These are phyloP conservation scores for Plotosus lineatus DNA, from an alignment of 2,113 vertebrate species.

Conservation along the genomic window DNA sequence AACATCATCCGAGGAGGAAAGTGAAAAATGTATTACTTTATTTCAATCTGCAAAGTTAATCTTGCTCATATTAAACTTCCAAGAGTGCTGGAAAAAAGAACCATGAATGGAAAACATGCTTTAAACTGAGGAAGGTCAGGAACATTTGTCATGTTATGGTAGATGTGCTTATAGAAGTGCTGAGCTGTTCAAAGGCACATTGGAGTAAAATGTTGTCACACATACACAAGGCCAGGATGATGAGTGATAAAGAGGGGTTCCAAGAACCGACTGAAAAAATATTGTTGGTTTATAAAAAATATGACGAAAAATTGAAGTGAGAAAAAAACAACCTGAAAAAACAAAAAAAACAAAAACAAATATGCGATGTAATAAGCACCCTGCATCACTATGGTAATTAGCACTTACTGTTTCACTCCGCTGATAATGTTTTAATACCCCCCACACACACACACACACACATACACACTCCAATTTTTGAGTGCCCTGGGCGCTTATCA, in stretches of 20 bases:
- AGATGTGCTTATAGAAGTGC: conserved; percentile 6
- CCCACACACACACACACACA: no score
- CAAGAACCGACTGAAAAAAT: background rate
- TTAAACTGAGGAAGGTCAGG: background rate
- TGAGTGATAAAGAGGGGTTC: background rate
- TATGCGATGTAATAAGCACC: no score
- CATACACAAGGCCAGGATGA: conserved; percentile 6
- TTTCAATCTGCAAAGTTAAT: background rate
- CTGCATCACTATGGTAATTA: no score
- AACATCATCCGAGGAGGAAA: background rate
- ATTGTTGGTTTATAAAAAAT: background rate
- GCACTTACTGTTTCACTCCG: no score
- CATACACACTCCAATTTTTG: no score
- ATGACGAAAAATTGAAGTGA: background rate
- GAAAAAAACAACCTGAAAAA: background rate
- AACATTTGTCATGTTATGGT: background rate
- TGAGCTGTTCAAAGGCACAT: conserved; percentile 32
- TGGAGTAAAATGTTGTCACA: background rate
- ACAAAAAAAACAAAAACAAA: no score
- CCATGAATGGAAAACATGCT: conserved; percentile 24
- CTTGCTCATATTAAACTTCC: background rate
- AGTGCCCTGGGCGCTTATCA: no score
- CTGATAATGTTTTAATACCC: no score
- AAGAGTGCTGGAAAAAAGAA: conserved; percentile 1
- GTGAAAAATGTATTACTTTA: background rate